phyloP scores from a whole-genome alignment of 2,113 vertebrate species.

The Sturnus vulgaris region DNA sequence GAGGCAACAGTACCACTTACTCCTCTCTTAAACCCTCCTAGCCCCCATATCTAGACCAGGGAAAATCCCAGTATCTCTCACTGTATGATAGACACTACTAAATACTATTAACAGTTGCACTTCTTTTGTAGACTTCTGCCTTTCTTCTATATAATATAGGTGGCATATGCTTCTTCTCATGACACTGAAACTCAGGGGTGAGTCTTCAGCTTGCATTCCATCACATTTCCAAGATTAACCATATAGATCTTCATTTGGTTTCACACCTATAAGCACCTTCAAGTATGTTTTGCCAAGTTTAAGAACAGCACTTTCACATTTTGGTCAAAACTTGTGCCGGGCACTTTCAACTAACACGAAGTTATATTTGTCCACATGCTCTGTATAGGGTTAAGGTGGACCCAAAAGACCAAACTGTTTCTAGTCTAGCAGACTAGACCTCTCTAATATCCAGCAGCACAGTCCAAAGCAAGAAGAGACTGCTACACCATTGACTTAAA shows the following conservation, averaged over 20 bases:
- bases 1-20: neutral
- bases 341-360: neutral
- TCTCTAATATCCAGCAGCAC: neutral
- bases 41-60: neutral
- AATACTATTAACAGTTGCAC: neutral
- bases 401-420: neutral
- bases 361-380: neutral
- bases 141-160: neutral
- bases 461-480: neutral
- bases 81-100: neutral
- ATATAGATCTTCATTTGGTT: neutral
- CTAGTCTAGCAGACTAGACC: neutral
- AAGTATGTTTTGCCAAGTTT: neutral
- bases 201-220: neutral
- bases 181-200: neutral
- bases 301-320: neutral
- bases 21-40: neutral
- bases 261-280: neutral
- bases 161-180: neutral
- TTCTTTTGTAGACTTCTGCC: neutral
- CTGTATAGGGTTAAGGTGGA: fast-evolving
- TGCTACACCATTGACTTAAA: neutral
- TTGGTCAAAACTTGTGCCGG: neutral
- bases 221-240: neutral
- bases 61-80: neutral